Evolutionary conservation across 2,888 invertebrate species (phyloP), one percentile per base, ranked within the genome.

Genomic region (Malthinus flaveolus): DNA sequence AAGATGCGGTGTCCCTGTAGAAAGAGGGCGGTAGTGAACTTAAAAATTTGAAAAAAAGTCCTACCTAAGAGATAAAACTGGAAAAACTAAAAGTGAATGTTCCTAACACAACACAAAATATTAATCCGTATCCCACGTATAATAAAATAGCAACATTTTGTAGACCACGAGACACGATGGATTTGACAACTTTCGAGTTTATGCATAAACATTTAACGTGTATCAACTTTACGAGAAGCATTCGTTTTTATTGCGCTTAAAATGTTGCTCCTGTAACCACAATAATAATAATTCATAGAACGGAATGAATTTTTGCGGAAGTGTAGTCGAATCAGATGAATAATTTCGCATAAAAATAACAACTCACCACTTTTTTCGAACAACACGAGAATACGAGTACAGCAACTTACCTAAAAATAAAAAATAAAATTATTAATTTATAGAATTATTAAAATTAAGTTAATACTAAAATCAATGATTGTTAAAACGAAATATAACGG

Each of bases 181-280:
- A 23, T 23, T 23, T 23, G 23, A 23, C 23, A n/a, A n/a, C n/a
- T n/a, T n/a, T 23, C 5, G 23, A 23, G 5, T 23, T 23, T 23
- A 23, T 23, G 23, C 5, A 23, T 5, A 2, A 5, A 23, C 23
- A 23, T 23, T 23, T 23, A 23, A 23, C 23, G 23, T 23, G 50
- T 12, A 42, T 58, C 57, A 57, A 50, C 57, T 61, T 61, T 61
- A 61, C 52, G 61, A 58, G 49, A 45, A 52, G 56, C 9, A 46
- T 50, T 56, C 51, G 56, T 58, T 61, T 61, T 61, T 58, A 54
- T 34, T 49, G 44, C 47, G 42, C 53, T 54, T 58, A 58, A 51
- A 58, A 53, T 58, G 61, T 61, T 45, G 53, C 52, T 23, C 5
- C 23, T 45, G 32, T 57, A 57, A 39, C 50, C 48, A 53, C 10